Evolutionary conservation across 2,797 vertebrate genomes (phyloP), one percentile per base, ranked within the genome.

Genomic region (Telmatherina bonti): DNA sequence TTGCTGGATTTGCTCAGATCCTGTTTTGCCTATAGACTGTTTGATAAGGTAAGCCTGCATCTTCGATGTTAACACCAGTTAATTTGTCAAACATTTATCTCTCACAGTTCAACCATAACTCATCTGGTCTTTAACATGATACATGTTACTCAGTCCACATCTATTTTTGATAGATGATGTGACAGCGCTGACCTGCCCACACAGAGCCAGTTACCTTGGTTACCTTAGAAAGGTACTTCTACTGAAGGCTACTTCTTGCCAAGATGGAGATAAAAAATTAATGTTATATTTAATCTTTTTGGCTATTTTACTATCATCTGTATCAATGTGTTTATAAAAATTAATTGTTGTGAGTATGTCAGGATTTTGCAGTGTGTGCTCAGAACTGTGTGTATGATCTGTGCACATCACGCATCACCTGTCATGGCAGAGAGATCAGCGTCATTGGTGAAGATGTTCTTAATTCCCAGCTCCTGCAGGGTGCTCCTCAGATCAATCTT

Each of bases 391-490:
- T 69, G 13, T 35, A 13, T 30, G n/a, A n/a, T 1, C 9, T 24
- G 24, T 54, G 7, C 24, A 33, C 55, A 26, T 38, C 59, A 58
- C 31, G 18, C 79, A 88, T 95, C 95, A 96, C 96, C 96, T 79
- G 96, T 97, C 95, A 99, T 96, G 18, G 93, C 95, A 10, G 97
- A 98, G 82, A 99, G 96, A 90, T 99, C 97, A 51, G 97, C 97
- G 41, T 95, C 89, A 67, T 87, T 95, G 72, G 89, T 93, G 90
- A 99, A 99, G 85, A 99, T 93, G 83, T 95, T 96, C 52, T 92
- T 96, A 79, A 99, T 94, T 85, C 98, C 97, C 16, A 99, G 94
- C 59, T 94, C 91, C 92, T 96, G 95, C 89, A 99, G 93, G 53
- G 88, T 89, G 61, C 94, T 95, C 82, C 92, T 97, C 91, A 99